Base-by-base conservation (phyloP, 2,888 invertebrate genomes). In the Merodon equestris region DNA sequence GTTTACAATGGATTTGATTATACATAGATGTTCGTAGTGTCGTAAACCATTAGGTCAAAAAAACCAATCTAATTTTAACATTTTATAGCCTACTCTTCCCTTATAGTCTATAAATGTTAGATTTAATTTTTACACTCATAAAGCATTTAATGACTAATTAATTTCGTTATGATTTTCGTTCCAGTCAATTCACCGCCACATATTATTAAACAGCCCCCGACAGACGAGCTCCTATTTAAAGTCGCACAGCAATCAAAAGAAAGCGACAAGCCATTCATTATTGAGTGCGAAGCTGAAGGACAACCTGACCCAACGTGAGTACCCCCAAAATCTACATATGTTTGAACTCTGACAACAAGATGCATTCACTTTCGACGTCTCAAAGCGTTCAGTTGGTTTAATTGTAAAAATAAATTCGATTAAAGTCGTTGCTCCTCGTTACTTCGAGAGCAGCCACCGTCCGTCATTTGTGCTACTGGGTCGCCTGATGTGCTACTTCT, bases 201-300 rank as follows among this genome's bases (percentile, higher is more conserved):
- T 88, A 97, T 97, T 86, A 93, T 95, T 82, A 97, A 97, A 89
- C 96, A 97, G 89, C 97, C 97, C 48, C 96, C 96, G 54, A 94
- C 94, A 74, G 96, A 96, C 87, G 97, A 97, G 90, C 91, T 96
- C 84, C 91, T 97, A 81, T 97, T 97, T 89, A 96, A 97, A 92
- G 97, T 97, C 83, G 95, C 94, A 50, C 90, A 91, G 83, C 93
- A 94, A 86, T 91, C 93, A 61, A 94, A 94, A 83, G 96, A 97
- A 90, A 95, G 94, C 86, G 95, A 97, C 89, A 97, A 96, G 88
- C 97, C 97, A 56, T 97, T 97, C 90, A 94, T 96, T 85, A 95
- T 99, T 83, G 97, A 97, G 89, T 99, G 99, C 89, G 96, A 97
- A 89, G 99, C 99, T 12, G 95, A 95, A 88, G 98, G 97, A 84